Conservation (phyloP, 2,113 vertebrate species). For the Potamarius usumacintae region DNA sequence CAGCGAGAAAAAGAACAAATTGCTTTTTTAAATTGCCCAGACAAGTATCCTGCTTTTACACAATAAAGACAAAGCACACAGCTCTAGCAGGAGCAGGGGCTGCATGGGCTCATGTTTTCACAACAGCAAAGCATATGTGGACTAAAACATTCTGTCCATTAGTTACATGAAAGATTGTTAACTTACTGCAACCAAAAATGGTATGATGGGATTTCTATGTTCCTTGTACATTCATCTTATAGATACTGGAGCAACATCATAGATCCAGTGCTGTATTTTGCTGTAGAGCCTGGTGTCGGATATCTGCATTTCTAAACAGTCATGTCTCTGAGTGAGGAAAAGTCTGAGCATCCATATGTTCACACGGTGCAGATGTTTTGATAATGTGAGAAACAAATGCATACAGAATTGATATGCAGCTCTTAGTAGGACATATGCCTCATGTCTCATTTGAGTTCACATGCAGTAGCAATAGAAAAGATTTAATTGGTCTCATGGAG, state of each 20-base stretch:
- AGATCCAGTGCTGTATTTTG: conserved; percentile 34
- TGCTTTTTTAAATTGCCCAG: conserved; percentile 60
- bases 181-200: conserved; percentile 34
- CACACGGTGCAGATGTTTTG: neutral
- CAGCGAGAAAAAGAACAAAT: conserved; percentile 56
- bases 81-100: conserved; percentile 11
- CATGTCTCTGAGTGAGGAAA: neutral
- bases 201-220: conserved; percentile 37
- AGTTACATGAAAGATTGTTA: conserved; percentile 30
- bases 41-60: conserved; percentile 54
- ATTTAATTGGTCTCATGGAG: neutral
- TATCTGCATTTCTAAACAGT: conserved; percentile 34
- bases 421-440: no score
- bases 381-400: neutral
- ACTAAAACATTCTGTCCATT: conserved; percentile 2
- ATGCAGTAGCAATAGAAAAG: neutral
- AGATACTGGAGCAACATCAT: conserved; percentile 23
- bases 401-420: neutral
- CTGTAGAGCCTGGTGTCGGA: neutral
- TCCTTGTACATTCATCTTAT: conserved; percentile 40
- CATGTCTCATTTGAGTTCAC: conserved; percentile 1
- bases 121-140: conserved; percentile 11
- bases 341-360: neutral
- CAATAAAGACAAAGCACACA: conserved; percentile 58
- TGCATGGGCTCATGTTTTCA: conserved; percentile 21